These are phyloP conservation scores for Corythaeola cristata DNA, from an alignment of 2,113 vertebrate genomes.

Conservation along the genomic window DNA sequence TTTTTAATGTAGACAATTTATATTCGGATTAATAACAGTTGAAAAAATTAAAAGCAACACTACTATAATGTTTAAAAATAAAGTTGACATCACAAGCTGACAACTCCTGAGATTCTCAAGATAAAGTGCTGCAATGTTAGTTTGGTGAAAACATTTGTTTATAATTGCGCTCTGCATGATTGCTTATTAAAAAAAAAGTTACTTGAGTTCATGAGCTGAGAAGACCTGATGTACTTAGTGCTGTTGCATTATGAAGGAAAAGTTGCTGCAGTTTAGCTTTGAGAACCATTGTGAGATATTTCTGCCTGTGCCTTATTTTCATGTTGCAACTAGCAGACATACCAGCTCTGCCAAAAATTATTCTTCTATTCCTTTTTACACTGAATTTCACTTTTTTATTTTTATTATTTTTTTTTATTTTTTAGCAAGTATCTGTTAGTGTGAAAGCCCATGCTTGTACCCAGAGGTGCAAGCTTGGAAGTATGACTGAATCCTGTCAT, in stretches of 20 bases:
- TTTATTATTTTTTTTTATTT: background rate
- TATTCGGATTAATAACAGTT: background rate
- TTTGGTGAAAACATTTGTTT: background rate
- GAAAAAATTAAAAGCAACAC: background rate
- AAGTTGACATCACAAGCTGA: background rate
- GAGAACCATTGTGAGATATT: background rate
- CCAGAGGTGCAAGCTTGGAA: background rate
- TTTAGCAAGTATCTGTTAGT: background rate
- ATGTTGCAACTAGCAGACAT: background rate
- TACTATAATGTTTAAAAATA: background rate
- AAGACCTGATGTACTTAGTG: background rate
- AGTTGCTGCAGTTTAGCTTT: background rate
- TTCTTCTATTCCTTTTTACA: background rate
- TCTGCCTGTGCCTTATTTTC: background rate
- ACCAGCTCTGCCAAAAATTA: background rate
- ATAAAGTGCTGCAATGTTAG: background rate
- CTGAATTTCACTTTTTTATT: background rate
- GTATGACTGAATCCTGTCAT: background rate
- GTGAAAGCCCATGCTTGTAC: background rate
- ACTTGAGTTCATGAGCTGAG: background rate
- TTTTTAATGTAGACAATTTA: background rate
- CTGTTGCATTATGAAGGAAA: background rate
- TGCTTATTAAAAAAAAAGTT: background rate
- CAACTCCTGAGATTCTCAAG: background rate
- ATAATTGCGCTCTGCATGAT: background rate